A percentile compares a stretch with the other conserved stretches of the same genome.
Conservation (phyloP, 2,888 invertebrate genomes). For the Ellobium chinense region DNA sequence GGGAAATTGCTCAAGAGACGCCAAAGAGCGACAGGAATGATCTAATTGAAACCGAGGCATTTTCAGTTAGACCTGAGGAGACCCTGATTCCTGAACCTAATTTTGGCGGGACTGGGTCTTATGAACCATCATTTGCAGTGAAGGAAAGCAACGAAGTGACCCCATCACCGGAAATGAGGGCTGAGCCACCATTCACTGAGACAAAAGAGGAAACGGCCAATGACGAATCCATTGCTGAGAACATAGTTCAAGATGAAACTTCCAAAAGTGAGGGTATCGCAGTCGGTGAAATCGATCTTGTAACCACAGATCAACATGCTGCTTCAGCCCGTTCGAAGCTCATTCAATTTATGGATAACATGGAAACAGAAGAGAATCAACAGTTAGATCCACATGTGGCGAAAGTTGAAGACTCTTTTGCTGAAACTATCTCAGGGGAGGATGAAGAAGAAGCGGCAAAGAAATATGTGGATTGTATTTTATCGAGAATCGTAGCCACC, state of each 20-base stretch:
- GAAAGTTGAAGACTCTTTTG: background rate
- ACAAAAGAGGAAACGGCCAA: background rate
- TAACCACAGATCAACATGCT: background rate
- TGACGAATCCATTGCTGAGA: background rate
- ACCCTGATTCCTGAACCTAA: too few species aligned
- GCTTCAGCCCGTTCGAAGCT: background rate
- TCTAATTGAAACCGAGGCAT: background rate
- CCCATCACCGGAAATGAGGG: too few species aligned
- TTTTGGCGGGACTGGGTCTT: background rate
- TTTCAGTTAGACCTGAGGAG: background rate
- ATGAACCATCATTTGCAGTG: background rate
- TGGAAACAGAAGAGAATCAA: background rate
- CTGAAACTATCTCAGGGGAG: background rate
- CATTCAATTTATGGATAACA: background rate
- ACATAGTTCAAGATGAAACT: background rate
- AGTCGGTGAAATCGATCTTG: background rate
- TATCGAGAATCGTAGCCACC: background rate
- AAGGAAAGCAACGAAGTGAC: background rate
- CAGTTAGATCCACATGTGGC: background rate
- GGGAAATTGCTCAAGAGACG: too few species aligned
- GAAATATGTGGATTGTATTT: background rate
- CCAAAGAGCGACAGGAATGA: too few species aligned
- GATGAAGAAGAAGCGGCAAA: constrained; percentile 11
- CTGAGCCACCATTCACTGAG: background rate
- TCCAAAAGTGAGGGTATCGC: background rate